These are phyloP conservation scores for Cephalotes varians DNA, from an alignment of 2,888 invertebrate genomes.

Conservation along the genomic window DNA sequence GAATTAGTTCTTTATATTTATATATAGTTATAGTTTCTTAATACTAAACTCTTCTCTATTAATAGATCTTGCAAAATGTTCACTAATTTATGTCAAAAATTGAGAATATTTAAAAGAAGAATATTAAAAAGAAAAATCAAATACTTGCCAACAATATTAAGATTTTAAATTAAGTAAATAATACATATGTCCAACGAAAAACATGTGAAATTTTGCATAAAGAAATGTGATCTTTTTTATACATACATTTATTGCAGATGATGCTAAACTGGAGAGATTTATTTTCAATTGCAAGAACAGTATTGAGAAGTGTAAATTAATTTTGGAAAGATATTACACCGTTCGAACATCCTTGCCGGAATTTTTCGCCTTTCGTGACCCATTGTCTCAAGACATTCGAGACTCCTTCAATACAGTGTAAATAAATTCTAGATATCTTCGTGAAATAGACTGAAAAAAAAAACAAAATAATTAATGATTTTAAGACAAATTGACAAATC, in stretches of 20 bases:
- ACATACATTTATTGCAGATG: slow-evolving; percentile 75
- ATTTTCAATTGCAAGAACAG: slow-evolving; percentile 85
- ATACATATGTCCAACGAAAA: background rate
- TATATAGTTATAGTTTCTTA: too few relatives aligned
- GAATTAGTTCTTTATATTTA: too few relatives aligned
- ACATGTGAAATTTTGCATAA: background rate
- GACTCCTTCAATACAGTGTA: slow-evolving; percentile 74
- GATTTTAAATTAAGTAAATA: background rate
- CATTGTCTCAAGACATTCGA: slow-evolving; percentile 80
- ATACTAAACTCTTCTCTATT: too few relatives aligned
- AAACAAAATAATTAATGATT: background rate
- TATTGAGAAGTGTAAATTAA: slow-evolving; percentile 83
- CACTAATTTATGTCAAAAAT: background rate
- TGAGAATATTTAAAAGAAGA: background rate
- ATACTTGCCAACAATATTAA: background rate
- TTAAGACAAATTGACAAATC: background rate
- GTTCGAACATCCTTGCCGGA: slow-evolving; percentile 83
- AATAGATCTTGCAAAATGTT: too few relatives aligned
- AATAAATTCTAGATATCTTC: background rate
- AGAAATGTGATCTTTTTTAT: background rate
- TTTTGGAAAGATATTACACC: slow-evolving; percentile 84
- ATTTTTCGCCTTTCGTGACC: slow-evolving; percentile 83
- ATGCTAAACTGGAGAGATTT: slow-evolving; percentile 82
- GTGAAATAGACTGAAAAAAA: background rate
- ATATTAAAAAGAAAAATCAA: background rate